These are phyloP conservation scores for Labeo catla DNA, from an alignment of 2,113 vertebrate genomes.

Conservation along the genomic window DNA sequence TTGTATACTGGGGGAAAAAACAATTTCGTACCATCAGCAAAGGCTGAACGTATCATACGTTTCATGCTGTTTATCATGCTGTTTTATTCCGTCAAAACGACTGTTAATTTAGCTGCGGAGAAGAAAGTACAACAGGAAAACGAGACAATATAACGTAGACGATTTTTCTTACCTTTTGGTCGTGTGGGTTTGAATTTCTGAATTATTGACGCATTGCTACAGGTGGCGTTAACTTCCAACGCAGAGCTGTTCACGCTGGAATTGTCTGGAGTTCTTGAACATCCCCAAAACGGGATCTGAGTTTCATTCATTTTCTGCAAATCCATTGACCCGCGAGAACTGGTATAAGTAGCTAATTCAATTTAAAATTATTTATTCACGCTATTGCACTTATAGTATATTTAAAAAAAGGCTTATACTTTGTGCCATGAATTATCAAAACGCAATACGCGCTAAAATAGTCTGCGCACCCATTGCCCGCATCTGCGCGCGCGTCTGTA, in stretches of 20 bases:
- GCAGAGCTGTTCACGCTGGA: constrained; percentile 23
- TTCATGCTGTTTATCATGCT: background rate
- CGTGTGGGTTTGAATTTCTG: constrained; percentile 35
- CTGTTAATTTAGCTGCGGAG: background rate
- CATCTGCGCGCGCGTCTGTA: background rate
- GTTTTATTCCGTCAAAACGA: background rate
- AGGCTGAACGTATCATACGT: background rate
- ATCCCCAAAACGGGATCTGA: constrained; percentile 33
- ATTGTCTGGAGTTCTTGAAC: constrained; percentile 14
- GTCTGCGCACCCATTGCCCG: background rate
- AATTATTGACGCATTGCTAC: constrained; percentile 51
- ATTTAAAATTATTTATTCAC: background rate
- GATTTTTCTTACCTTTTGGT: constrained; percentile 51
- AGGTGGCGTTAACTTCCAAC: constrained; percentile 53
- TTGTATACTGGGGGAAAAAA: background rate
- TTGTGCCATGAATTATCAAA: background rate
- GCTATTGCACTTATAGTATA: background rate
- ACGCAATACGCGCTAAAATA: background rate
- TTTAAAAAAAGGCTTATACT: background rate
- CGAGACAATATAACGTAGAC: background rate
- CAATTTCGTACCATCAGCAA: background rate
- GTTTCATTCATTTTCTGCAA: constrained; percentile 50
- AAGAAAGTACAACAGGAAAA: background rate
- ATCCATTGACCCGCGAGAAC: constrained; percentile 25
- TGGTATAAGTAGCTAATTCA: background rate